phyloP scores from a whole-genome alignment of 2,113 vertebrate genomes.

The Camelus bactrianus region DNA sequence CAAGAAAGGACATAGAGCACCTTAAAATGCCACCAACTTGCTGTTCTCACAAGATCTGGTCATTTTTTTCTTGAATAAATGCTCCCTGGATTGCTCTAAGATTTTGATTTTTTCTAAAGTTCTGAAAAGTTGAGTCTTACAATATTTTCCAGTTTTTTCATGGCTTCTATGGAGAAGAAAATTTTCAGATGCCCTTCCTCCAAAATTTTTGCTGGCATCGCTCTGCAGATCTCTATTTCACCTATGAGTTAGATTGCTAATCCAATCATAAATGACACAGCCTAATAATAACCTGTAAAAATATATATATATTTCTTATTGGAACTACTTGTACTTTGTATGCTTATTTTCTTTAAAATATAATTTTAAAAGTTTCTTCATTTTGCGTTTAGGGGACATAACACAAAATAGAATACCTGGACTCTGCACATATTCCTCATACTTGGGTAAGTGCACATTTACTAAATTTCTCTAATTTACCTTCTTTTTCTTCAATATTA shows the following conservation, averaged over 20 bases:
- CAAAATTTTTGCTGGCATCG: background rate
- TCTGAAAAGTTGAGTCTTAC: background rate
- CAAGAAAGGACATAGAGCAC: background rate
- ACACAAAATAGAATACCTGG: background rate
- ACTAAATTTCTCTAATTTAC: background rate
- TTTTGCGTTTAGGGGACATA: background rate
- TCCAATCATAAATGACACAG: background rate
- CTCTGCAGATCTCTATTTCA: background rate
- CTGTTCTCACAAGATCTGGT: background rate
- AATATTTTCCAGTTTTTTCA: background rate
- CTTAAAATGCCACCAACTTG: background rate
- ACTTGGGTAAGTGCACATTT: background rate
- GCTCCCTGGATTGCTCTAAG: background rate
- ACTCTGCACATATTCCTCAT: background rate
- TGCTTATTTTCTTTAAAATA: background rate
- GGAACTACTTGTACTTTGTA: background rate
- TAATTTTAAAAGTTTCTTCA: background rate
- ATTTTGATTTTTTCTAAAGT: background rate
- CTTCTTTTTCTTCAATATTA: background rate
- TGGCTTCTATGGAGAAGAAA: background rate
- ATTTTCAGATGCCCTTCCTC: background rate
- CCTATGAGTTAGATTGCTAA: background rate
- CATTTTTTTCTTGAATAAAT: slow-evolving; percentile 8
- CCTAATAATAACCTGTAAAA: background rate
- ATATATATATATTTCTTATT: background rate